phyloP scores from a whole-genome alignment of 2,113 vertebrate genomes.

The Anguilla rostrata region DNA sequence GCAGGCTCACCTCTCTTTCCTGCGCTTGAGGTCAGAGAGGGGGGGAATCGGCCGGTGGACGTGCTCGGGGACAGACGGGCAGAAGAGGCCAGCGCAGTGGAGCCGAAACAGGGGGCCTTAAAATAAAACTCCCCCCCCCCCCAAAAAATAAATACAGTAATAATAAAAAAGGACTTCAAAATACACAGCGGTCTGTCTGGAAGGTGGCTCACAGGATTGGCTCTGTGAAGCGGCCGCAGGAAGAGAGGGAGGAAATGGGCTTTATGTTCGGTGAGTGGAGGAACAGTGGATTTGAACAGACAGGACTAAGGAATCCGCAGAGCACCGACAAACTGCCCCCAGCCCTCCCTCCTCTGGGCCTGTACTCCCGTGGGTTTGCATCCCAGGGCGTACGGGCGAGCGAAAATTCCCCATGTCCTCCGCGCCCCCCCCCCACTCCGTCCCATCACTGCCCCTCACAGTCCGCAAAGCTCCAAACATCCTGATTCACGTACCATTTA shows the following conservation, averaged over 20 bases:
- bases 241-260: slow-evolving; percentile 39
- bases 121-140: not conserved
- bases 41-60: not conserved
- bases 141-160: not conserved
- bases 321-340: not conserved
- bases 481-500: not conserved
- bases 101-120: not conserved
- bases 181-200: slow-evolving; percentile 44
- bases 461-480: not conserved
- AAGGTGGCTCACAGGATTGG: slow-evolving; percentile 55
- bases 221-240: slow-evolving; percentile 41
- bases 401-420: not conserved
- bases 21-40: not conserved
- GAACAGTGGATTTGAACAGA: slow-evolving; percentile 42
- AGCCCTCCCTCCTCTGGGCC: not conserved
- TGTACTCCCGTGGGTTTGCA: not conserved
- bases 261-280: slow-evolving; percentile 17
- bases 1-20: too few relatives aligned
- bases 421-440: not conserved
- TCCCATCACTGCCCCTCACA: not conserved
- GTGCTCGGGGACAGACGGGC: too few relatives aligned
- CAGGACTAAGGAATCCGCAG: slow-evolving; percentile 18
- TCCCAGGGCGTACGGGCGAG: not conserved
- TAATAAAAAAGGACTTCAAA: slow-evolving; percentile 22
- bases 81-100: not conserved